Evolutionary conservation across 2,113 vertebrate genomes (phyloP).

Genomic region (Todiramphus chloris): DNA sequence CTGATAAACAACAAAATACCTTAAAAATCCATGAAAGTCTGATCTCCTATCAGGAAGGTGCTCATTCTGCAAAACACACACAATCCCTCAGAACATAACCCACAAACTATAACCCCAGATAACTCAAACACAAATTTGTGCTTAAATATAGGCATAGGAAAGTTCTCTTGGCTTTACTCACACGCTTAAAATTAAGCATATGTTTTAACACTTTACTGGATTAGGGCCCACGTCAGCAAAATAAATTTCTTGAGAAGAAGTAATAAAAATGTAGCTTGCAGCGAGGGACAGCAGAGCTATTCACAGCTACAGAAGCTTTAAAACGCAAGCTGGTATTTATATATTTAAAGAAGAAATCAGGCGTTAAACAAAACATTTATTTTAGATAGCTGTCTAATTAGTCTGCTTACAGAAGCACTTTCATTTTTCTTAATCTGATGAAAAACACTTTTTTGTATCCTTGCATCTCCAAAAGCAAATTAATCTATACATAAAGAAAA

Average conservation of each 20-base stretch:
- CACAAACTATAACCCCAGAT: not conserved
- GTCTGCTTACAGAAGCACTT: not conserved
- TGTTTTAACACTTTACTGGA: slow-evolving; percentile 61
- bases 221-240: slow-evolving; percentile 64
- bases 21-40: not conserved
- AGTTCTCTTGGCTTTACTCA: slow-evolving; percentile 10
- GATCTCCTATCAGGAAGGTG: not conserved
- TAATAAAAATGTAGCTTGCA: slow-evolving; percentile 53
- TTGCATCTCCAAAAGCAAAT: not conserved
- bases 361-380: slow-evolving; percentile 47
- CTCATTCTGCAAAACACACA: not conserved
- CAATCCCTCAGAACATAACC: not conserved
- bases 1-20: not conserved
- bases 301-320: slow-evolving; percentile 56
- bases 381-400: slow-evolving; percentile 55
- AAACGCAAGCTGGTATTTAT: slow-evolving; percentile 59
- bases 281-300: slow-evolving; percentile 51
- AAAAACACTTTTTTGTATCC: not conserved
- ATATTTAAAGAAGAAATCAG: slow-evolving; percentile 57
- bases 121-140: slow-evolving; percentile 6
- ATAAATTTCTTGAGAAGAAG: slow-evolving; percentile 60
- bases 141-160: slow-evolving; percentile 34
- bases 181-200: slow-evolving; percentile 34
- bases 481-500: not conserved
- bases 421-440: not conserved